phyloP scores from a whole-genome alignment of 2,888 invertebrate genomes.

The Trypoxylon attenuatum region DNA sequence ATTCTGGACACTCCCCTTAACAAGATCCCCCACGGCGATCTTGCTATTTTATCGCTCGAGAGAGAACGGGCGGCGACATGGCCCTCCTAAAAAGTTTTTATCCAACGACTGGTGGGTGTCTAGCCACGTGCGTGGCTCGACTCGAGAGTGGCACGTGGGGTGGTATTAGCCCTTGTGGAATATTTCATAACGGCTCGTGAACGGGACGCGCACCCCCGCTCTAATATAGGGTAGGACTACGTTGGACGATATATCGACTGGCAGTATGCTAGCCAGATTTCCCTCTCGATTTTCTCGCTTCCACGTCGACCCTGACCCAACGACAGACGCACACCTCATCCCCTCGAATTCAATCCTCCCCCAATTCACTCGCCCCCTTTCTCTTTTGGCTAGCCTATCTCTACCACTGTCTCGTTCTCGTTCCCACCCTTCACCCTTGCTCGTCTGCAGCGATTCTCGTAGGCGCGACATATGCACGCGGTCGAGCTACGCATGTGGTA shows the following conservation, averaged over 20 bases:
- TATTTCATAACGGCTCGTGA: slow-evolving; percentile 40
- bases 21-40: slow-evolving; percentile 14
- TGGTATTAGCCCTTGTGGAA: slow-evolving; percentile 27
- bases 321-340: slow-evolving; percentile 33
- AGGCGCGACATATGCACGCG: background rate
- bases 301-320: slow-evolving; percentile 52
- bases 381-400: background rate
- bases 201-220: slow-evolving; percentile 30
- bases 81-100: slow-evolving; percentile 10
- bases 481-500: background rate
- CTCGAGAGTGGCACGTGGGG: background rate
- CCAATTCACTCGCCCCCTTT: background rate
- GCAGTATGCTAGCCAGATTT: slow-evolving; percentile 41
- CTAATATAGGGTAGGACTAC: slow-evolving; percentile 31
- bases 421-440: background rate
- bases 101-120: background rate
- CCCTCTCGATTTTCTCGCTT: slow-evolving; percentile 50
- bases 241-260: slow-evolving; percentile 49
- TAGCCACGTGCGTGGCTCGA: slow-evolving; percentile 3
- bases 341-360: slow-evolving; percentile 25
- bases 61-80: background rate
- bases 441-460: no score
- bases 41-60: slow-evolving; percentile 16
- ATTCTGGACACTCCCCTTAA: slow-evolving; percentile 18
- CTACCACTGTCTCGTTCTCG: background rate